phyloP scores from a whole-genome alignment of 2,888 invertebrate species.

The Eupithecia subumbrata region DNA sequence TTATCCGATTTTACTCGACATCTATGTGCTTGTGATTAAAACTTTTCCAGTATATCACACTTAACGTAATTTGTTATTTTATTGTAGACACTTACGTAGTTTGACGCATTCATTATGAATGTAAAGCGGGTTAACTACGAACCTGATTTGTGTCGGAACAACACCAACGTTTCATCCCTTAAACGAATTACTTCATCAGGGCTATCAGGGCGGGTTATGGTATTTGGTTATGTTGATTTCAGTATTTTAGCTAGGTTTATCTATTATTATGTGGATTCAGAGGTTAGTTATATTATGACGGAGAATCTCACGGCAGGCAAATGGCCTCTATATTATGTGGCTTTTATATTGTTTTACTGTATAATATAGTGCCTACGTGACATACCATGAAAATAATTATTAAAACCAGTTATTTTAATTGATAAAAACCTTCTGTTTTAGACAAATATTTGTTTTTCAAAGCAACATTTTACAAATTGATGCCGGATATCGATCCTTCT shows the following conservation, averaged over 20 bases:
- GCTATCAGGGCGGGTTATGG: no score
- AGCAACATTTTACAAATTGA: slow-evolving; percentile 28
- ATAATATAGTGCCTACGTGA: slow-evolving; percentile 37
- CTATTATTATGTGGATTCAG: not conserved
- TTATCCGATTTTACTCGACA: not conserved
- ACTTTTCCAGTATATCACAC: not conserved
- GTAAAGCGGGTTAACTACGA: no score
- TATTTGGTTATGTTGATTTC: not conserved
- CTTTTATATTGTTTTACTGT: not conserved
- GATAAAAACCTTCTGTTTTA: slow-evolving; percentile 19
- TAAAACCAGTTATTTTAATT: slow-evolving; percentile 38
- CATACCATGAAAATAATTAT: slow-evolving; percentile 27
- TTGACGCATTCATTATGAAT: no score
- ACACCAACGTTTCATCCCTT: no score
- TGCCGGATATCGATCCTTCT: slow-evolving; percentile 37
- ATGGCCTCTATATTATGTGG: not conserved
- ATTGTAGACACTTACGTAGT: no score
- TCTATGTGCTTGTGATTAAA: not conserved
- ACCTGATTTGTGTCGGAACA: no score
- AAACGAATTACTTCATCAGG: no score
- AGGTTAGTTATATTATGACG: not conserved
- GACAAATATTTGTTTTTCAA: slow-evolving; percentile 38
- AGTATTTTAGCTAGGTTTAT: not conserved
- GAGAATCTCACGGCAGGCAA: not conserved
- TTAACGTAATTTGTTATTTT: not conserved